Evolutionary conservation across 2,797 vertebrate species (phyloP).

Genomic region (Eulemur rubriventer): DNA sequence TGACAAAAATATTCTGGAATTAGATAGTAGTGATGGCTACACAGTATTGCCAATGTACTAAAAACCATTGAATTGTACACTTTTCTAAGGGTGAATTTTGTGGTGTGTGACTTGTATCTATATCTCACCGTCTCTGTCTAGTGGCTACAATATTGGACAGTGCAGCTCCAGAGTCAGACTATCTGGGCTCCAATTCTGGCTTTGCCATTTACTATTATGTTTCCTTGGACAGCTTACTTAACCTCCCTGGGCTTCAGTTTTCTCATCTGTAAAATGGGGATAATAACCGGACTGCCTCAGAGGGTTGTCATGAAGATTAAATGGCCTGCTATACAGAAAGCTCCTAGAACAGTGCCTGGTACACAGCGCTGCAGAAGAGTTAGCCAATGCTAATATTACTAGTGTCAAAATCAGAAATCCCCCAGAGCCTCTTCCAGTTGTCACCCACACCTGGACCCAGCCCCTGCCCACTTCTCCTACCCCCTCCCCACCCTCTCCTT

Average conservation of each 20-base stretch:
- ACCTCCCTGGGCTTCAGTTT: neutral
- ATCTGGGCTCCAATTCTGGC: neutral
- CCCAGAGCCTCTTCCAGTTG: neutral
- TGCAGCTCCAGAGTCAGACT: neutral
- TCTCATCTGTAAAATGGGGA: neutral
- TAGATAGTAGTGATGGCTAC: neutral
- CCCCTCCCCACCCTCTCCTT: neutral
- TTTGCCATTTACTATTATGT: neutral
- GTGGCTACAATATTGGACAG: accelerated
- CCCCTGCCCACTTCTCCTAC: neutral
- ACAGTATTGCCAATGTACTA: neutral
- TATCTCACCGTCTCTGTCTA: neutral
- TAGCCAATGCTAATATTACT: neutral
- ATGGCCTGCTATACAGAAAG: neutral
- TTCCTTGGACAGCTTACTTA: neutral
- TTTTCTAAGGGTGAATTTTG: neutral
- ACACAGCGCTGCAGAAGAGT: neutral
- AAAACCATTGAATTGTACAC: neutral
- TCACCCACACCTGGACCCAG: neutral
- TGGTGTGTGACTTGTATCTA: accelerated
- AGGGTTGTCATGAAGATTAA: neutral
- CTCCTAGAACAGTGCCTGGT: neutral
- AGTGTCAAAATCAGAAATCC: neutral
- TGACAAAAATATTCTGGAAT: neutral
- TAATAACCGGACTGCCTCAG: neutral